Evolutionary conservation across 1,140 invertebrate species (phyloP).

Genomic region (Zaprionus davidi): DNA sequence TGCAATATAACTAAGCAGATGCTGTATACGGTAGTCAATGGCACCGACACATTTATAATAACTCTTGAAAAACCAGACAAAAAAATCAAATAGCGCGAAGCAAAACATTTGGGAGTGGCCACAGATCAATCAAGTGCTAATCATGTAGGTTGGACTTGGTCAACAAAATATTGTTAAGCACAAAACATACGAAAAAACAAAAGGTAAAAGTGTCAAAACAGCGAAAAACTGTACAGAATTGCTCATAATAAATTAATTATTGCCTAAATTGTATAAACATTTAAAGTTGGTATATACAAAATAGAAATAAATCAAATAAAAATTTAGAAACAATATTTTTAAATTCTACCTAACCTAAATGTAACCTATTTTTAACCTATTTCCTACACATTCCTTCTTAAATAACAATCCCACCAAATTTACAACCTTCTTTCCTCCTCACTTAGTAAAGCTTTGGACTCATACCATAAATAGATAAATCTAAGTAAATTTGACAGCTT

Average conservation of each 20-base stretch:
- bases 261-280: background rate
- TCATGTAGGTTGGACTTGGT: constrained; percentile 62
- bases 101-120: constrained; percentile 64
- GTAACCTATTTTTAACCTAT: too few species aligned
- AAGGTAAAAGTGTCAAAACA: constrained; percentile 32
- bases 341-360: too few species aligned
- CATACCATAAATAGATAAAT: constrained; percentile 8
- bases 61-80: background rate
- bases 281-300: background rate
- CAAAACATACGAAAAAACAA: constrained; percentile 22
- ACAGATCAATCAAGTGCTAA: constrained; percentile 74
- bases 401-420: background rate
- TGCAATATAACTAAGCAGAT: background rate
- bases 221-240: background rate
- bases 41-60: constrained; percentile 6
- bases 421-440: background rate
- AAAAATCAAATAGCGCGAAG: constrained; percentile 23
- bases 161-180: constrained; percentile 28
- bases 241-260: background rate
- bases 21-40: constrained; percentile 55
- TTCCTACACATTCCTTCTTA: background rate
- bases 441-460: background rate
- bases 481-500: constrained; percentile 61
- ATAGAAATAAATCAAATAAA: background rate
- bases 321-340: background rate